These are phyloP conservation scores for Agrotis segetum DNA, from an alignment of 2,888 invertebrate species.

Conservation along the genomic window DNA sequence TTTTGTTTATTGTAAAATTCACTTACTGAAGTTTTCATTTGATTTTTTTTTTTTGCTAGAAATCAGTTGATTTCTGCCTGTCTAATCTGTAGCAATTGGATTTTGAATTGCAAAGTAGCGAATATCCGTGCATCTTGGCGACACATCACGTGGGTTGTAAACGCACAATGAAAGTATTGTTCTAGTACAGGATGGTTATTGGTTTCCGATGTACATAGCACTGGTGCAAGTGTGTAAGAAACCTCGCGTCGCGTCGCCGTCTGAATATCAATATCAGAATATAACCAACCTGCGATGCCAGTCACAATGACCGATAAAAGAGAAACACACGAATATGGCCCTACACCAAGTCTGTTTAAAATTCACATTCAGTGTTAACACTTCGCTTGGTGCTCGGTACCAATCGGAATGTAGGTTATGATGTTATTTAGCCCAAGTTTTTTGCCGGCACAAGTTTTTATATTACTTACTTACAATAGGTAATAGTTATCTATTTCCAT, in stretches of 20 bases:
- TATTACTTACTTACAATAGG: slow-evolving; percentile 81
- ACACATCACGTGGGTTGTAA: slow-evolving; percentile 51
- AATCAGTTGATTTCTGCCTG: slow-evolving; percentile 17
- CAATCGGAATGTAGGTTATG: slow-evolving; percentile 89
- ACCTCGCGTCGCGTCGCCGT: slow-evolving; percentile 81
- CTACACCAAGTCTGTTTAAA: slow-evolving; percentile 85
- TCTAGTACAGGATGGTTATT: slow-evolving; percentile 75
- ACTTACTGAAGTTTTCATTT: slow-evolving; percentile 30
- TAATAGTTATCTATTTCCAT: slow-evolving; percentile 88
- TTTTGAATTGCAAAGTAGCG: slow-evolving; percentile 29
- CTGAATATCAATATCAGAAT: slow-evolving; percentile 89
- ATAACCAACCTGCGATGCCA: slow-evolving; percentile 81
- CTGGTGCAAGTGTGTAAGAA: slow-evolving; percentile 81
- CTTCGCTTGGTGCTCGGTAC: slow-evolving; percentile 77
- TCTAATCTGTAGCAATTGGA: slow-evolving; percentile 10
- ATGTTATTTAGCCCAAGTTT: slow-evolving; percentile 88
- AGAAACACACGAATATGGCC: slow-evolving; percentile 88
- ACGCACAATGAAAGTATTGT: slow-evolving; percentile 66
- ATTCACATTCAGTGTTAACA: slow-evolving; percentile 85
- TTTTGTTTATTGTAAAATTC: slow-evolving; percentile 59
- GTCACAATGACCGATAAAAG: slow-evolving; percentile 88
- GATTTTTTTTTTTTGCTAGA: not conserved
- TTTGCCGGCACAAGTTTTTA: slow-evolving; percentile 87
- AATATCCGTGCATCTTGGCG: slow-evolving; percentile 1
- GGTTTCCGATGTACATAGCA: slow-evolving; percentile 78